Conservation (phyloP, 2,113 vertebrate species). For the Cyprinodon variegatus region DNA sequence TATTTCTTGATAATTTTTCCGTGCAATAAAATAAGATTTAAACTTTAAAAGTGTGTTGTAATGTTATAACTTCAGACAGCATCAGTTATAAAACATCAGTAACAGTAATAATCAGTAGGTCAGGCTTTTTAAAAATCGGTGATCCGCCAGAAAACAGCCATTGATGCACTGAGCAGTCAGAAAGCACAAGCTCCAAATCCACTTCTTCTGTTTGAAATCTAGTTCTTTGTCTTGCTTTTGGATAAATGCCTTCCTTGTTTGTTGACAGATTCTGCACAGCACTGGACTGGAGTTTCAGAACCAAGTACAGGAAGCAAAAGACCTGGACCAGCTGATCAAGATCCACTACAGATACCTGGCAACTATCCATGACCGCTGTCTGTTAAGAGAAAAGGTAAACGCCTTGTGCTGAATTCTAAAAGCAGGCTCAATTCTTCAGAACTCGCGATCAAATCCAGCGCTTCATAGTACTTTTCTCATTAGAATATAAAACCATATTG, state of each 20-base stretch:
- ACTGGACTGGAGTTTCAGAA: constrained; percentile 98
- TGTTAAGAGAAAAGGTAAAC: constrained; percentile 94
- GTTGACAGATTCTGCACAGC: constrained; percentile 92
- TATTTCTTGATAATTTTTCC: too few relatives aligned
- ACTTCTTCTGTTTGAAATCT: background rate
- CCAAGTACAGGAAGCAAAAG: constrained; percentile 96
- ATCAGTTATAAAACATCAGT: too few relatives aligned
- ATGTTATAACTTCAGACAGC: too few relatives aligned
- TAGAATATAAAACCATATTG: too few relatives aligned
- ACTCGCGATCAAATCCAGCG: background rate
- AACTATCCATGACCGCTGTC: constrained; percentile 95
- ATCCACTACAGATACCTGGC: constrained; percentile 97
- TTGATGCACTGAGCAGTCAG: too few relatives aligned
- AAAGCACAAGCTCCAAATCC: too few relatives aligned
- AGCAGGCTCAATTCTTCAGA: background rate
- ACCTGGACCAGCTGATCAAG: constrained; percentile 97
- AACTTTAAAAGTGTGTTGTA: too few relatives aligned
- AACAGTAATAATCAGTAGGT: too few relatives aligned
- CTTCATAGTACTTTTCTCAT: too few relatives aligned
- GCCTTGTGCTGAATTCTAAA: background rate
- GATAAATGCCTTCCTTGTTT: background rate
- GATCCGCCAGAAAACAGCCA: too few relatives aligned
- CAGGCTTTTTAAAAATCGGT: too few relatives aligned
- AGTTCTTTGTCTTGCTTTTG: background rate
- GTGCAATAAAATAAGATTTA: too few relatives aligned